These are phyloP conservation scores for Tribolium castaneum DNA, from an alignment of 1,140 invertebrate genomes.

Conservation along the genomic window DNA sequence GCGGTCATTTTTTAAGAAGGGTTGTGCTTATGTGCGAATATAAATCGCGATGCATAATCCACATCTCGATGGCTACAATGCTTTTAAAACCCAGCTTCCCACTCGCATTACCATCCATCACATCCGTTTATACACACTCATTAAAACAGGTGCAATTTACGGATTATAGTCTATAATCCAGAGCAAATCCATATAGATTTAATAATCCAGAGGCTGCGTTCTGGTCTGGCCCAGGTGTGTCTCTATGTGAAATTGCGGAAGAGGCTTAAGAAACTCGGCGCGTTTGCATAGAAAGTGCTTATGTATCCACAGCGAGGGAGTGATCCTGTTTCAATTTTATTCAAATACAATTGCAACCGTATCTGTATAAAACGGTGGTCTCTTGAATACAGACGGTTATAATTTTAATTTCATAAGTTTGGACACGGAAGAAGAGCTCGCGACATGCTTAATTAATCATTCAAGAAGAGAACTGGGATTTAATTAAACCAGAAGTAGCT, in stretches of 20 bases:
- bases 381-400: constrained; percentile 35
- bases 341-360: constrained; percentile 31
- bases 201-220: constrained; percentile 37
- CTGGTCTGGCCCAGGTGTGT: constrained; percentile 46
- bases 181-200: constrained; percentile 47
- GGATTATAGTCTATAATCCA: constrained; percentile 43
- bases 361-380: constrained; percentile 10
- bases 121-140: constrained; percentile 35
- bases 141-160: constrained; percentile 47
- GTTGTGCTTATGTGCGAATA: not conserved
- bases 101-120: constrained; percentile 24
- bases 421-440: constrained; percentile 44
- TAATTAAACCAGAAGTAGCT: constrained; percentile 59
- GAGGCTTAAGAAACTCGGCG: constrained; percentile 44
- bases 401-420: constrained; percentile 59
- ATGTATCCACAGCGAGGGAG: constrained; percentile 9
- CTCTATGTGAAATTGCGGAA: constrained; percentile 40
- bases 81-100: constrained; percentile 12
- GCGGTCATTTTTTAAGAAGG: not conserved
- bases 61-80: not conserved
- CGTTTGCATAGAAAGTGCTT: constrained; percentile 48
- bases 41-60: not conserved
- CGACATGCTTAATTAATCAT: constrained; percentile 56
- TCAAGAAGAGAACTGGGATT: constrained; percentile 57
- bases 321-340: constrained; percentile 41